Base-by-base conservation (phyloP, 35 echinoderm and acorn worm species). In the Ophioderma brevispina region DNA sequence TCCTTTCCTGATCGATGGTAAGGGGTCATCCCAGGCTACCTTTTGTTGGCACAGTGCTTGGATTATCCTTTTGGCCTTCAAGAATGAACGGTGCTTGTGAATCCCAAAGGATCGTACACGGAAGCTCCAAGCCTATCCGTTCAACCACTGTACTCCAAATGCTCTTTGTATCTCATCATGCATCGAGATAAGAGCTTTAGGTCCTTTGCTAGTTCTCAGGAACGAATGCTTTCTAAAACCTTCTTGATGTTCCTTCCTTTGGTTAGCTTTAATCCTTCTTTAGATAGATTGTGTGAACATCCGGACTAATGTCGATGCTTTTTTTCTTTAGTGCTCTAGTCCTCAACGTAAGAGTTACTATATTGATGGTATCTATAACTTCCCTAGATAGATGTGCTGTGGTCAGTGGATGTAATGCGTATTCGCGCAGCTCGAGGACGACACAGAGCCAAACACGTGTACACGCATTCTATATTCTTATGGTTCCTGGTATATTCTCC, bases 391-490 rank as follows among this genome's bases (percentile, higher is more conserved):
- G 0, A 4, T 56, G 15, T 56, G 28, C 77, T 40, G 25, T 89
- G 25, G 82, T 96, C 94, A 32, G 70, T 35, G 35, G 83, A 86
- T 21, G 81, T 76, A 96, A 64, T 11, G 78, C 85, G 64, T 80
- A 90, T 59, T 92, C 30, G 94, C 90, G 80, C 94, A 89, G 37
- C 76, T 39, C n/a, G 90, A 86, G 19, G 94, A 96, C 18, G 86
- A 96, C 18, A 89, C 78, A 18, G 91, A 87, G 41, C 94, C 87
- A 87, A 96, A 96, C n/a, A 96, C 31, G 42, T 93, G 91, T 3
- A 87, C 91, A 25, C 55, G 80, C 86, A 96, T 92, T 49, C 81
- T 84, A 56, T 85, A 92, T 36, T 70, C 84, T 85, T 37, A 36
- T 38, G 87, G 52, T 6, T 81, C 80, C 76, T 82, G 36, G 19